A percentile compares a stretch with the other conserved stretches of the same genome.
phyloP scores from a whole-genome alignment of 2,888 invertebrate genomes.

The Perizoma flavofasciatum region DNA sequence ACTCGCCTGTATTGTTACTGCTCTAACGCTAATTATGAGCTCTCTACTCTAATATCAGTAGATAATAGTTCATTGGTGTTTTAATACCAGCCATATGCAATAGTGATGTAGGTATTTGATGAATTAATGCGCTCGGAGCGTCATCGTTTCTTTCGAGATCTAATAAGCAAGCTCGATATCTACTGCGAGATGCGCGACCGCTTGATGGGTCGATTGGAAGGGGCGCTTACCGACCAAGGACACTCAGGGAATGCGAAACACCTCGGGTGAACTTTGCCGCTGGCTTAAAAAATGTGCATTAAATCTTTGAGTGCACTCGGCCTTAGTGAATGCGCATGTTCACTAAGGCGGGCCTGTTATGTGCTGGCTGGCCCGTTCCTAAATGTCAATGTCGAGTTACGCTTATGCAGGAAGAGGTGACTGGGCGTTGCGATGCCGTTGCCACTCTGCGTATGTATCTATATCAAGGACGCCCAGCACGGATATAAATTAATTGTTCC shows the following conservation, averaged over 20 bases:
- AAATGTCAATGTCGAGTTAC: conserved; percentile 77
- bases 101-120: conserved; percentile 15
- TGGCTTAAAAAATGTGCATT: conserved; percentile 51
- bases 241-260: conserved; percentile 57
- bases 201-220: conserved; percentile 56
- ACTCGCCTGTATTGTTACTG: conserved; percentile 63
- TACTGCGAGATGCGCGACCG: conserved; percentile 28
- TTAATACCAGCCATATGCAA: conserved; percentile 14
- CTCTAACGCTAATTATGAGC: conserved; percentile 63
- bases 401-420: conserved; percentile 67
- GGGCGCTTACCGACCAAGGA: conserved; percentile 67
- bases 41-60: conserved; percentile 51
- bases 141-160: conserved; percentile 24
- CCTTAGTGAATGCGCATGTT: conserved; percentile 47
- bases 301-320: conserved; percentile 51
- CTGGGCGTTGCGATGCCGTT: conserved; percentile 55
- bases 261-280: conserved; percentile 52
- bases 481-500: conserved; percentile 42
- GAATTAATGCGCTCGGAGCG: conserved; percentile 25
- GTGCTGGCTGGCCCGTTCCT: conserved; percentile 34
- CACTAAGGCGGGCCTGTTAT: conserved; percentile 42
- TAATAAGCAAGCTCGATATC: conserved; percentile 24
- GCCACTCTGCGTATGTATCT: conserved; percentile 50
- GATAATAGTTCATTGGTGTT: conserved; percentile 39
- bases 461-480: conserved; percentile 61